Evolutionary conservation across 1,140 invertebrate genomes (phyloP).

Genomic region (Pseudomyrmex dendroicus): DNA sequence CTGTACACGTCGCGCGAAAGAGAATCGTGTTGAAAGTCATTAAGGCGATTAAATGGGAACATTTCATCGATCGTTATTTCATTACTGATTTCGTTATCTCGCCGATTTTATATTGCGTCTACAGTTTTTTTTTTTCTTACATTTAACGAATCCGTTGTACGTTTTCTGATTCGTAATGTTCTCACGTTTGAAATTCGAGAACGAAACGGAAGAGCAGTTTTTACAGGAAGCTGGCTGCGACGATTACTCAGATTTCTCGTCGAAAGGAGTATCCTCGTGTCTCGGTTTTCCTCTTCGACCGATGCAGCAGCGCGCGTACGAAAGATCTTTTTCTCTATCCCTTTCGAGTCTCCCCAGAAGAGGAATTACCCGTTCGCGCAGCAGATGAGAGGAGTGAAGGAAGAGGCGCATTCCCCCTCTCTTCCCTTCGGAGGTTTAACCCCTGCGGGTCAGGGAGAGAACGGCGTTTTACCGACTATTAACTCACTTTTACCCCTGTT

Average conservation of each 20-base stretch:
- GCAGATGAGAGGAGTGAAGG: conserved; percentile 43
- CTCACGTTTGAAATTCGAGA: conserved; percentile 65
- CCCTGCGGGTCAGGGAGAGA: conserved; percentile 79
- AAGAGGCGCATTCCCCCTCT: conserved; percentile 38
- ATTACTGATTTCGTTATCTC: conserved; percentile 5
- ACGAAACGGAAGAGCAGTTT: conserved; percentile 28
- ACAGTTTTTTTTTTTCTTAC: neutral
- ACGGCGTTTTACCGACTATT: conserved; percentile 86
- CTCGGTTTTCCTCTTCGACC: conserved; percentile 58
- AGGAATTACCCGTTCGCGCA: conserved; percentile 35
- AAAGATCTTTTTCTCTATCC: conserved; percentile 11
- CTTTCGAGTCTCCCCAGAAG: conserved; percentile 60
- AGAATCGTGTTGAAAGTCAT: conserved; percentile 8
- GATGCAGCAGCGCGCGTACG: conserved; percentile 29
- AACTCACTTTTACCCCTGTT: conserved; percentile 85
- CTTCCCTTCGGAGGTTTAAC: conserved; percentile 30
- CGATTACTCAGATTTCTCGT: conserved; percentile 77
- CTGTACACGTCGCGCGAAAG: neutral
- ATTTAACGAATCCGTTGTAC: neutral
- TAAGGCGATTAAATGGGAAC: neutral
- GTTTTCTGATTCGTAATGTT: conserved; percentile 21
- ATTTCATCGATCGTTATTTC: neutral
- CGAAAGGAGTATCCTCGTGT: conserved; percentile 75
- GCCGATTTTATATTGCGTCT: neutral
- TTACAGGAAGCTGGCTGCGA: conserved; percentile 56